Conservation (phyloP, 2,797 vertebrate genomes). For the Darevskia nairensis region DNA sequence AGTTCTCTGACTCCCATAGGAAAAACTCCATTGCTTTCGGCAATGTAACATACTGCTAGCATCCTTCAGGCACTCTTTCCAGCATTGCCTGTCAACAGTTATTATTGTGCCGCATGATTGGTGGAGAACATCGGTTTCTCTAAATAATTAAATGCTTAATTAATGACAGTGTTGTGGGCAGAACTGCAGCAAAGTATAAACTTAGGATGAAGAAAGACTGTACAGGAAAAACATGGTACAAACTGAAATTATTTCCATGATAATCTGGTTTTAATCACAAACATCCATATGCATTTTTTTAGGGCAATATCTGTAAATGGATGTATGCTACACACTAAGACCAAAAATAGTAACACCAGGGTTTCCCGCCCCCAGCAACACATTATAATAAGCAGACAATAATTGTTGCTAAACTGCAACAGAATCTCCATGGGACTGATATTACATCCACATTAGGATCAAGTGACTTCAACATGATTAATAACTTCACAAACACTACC, state of each 20-base stretch:
- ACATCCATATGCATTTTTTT: conserved; percentile 65
- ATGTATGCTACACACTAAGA: conserved; percentile 47
- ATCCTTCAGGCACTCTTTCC: conserved; percentile 40
- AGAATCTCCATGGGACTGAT: conserved; percentile 67
- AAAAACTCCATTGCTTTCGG: conserved; percentile 27
- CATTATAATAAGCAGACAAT: conserved; percentile 71
- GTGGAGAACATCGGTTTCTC: conserved; percentile 52
- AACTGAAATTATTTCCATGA: conserved; percentile 54
- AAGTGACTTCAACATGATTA: conserved; percentile 67
- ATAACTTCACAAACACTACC: conserved; percentile 58
- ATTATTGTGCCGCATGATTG: conserved; percentile 13
- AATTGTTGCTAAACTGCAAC: conserved; percentile 73
- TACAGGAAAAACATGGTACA: conserved; percentile 27
- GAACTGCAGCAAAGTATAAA: conserved; percentile 34
- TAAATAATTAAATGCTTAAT: conserved; percentile 50
- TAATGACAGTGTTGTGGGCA: conserved; percentile 44
- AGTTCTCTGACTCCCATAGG: conserved; percentile 27
- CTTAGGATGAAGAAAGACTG: conserved; percentile 1
- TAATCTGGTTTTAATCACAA: conserved; percentile 66
- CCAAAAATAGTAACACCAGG: conserved; percentile 67
- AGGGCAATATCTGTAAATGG: conserved; percentile 50
- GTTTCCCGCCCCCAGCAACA: conserved; percentile 53
- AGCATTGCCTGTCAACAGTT: conserved; percentile 20
- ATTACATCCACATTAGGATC: conserved; percentile 68
- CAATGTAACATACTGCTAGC: conserved; percentile 30